Evolutionary conservation across 2,113 vertebrate species (phyloP).

Genomic region (Gymnocephalus cernua): DNA sequence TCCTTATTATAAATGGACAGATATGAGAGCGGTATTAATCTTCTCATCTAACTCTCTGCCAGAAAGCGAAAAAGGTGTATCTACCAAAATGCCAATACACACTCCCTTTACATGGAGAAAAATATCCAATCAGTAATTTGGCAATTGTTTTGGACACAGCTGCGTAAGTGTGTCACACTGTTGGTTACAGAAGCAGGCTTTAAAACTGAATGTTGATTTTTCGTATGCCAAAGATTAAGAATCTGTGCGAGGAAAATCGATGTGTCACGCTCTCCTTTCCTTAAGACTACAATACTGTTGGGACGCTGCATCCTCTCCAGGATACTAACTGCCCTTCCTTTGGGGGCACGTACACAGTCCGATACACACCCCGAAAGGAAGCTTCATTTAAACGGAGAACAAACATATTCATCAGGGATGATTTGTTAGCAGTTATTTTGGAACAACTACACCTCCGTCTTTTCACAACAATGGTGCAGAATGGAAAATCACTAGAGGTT

Average conservation of each 20-base stretch:
- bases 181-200: neutral
- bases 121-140: constrained; percentile 1
- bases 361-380: constrained; percentile 25
- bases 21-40: neutral
- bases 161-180: neutral
- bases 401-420: constrained; percentile 34
- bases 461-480: constrained; percentile 1
- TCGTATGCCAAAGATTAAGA: neutral
- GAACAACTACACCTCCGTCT: constrained; percentile 33
- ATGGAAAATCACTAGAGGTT: constrained; percentile 36
- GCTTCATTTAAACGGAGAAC: constrained; percentile 19
- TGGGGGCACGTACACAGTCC: neutral
- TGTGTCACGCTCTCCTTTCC: constrained; percentile 16
- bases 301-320: constrained; percentile 18
- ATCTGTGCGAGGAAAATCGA: neutral
- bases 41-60: neutral
- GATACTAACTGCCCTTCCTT: constrained; percentile 9
- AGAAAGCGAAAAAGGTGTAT: neutral
- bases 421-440: constrained; percentile 28
- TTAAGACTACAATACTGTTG: constrained; percentile 4
- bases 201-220: neutral
- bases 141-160: constrained; percentile 2
- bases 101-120: neutral
- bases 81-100: neutral
- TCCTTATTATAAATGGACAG: neutral